Percentiles rank a stretch among this genome's conserved stretches.
Conservation (phyloP, 2,113 vertebrate species). For the Myrmecophaga tridactyla region DNA sequence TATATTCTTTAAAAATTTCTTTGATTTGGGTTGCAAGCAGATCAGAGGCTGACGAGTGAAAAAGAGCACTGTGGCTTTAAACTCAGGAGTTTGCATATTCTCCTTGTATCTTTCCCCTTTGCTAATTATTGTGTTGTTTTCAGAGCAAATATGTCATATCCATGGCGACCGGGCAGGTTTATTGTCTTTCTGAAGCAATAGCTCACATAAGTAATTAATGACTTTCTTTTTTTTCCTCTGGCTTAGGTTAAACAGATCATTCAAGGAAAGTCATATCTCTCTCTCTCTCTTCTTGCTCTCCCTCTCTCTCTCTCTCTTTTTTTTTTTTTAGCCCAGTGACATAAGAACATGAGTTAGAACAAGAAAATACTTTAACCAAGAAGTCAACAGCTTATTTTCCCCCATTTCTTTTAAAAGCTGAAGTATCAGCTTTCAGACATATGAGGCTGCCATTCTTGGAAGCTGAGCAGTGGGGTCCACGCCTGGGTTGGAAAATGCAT, state of each 20-base stretch:
- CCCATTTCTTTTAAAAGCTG: constrained; percentile 82
- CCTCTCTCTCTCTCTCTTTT: constrained; percentile 47
- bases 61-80: constrained; percentile 98
- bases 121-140: constrained; percentile 99
- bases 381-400: constrained; percentile 86
- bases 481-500: constrained; percentile 72
- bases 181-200: constrained; percentile 99
- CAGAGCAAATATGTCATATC: constrained; percentile 99
- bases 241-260: constrained; percentile 99
- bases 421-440: constrained; percentile 84
- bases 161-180: constrained; percentile 99
- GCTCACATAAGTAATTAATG: constrained; percentile 99
- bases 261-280: constrained; percentile 97
- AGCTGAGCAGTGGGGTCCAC: constrained; percentile 60
- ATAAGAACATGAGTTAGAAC: constrained; percentile 96
- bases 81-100: constrained; percentile 98
- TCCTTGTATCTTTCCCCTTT: constrained; percentile 99
- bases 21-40: constrained; percentile 85
- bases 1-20: constrained; percentile 80
- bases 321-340: constrained; percentile 86
- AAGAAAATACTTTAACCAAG: constrained; percentile 88
- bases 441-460: constrained; percentile 81
- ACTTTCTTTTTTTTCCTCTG: constrained; percentile 96
- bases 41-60: constrained; percentile 81
- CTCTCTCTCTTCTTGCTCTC: constrained; percentile 80